Percentiles rank a stretch among this genome's conserved stretches.
Conservation (phyloP, 2,888 invertebrate species). For the Pterobdella sp. region DNA sequence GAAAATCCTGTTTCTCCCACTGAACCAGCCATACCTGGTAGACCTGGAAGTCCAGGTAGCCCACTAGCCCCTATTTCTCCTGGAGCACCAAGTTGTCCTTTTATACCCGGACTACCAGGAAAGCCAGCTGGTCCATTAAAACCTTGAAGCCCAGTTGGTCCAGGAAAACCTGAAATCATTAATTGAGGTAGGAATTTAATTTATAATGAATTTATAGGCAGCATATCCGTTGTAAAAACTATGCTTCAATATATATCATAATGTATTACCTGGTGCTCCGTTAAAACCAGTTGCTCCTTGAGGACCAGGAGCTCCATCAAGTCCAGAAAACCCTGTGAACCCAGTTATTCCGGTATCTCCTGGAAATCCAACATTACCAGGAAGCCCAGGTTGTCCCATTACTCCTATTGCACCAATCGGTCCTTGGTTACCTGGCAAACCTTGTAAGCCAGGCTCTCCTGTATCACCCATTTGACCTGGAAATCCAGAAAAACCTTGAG, state of each 20-base stretch:
- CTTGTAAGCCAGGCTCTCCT: conserved; percentile 3
- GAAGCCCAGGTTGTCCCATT: conserved; percentile 33
- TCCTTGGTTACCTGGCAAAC: conserved; percentile 12
- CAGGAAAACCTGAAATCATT: conserved; percentile 29
- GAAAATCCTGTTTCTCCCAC: conserved; percentile 14
- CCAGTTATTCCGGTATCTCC: conserved; percentile 32
- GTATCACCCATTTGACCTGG: conserved; percentile 15
- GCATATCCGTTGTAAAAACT: no score
- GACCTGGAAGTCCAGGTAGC: conserved; percentile 29
- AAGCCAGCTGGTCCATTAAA: conserved; percentile 30
- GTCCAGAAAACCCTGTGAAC: conserved; percentile 30
- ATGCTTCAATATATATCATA: neutral
- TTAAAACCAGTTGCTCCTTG: conserved; percentile 32
- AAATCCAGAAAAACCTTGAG: conserved; percentile 10
- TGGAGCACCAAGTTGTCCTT: conserved; percentile 30
- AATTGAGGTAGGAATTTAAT: conserved; percentile 20
- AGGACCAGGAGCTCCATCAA: conserved; percentile 41
- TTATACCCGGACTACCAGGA: conserved; percentile 31
- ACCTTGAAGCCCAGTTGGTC: conserved; percentile 31
- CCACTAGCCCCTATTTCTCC: conserved; percentile 36
- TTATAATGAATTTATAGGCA: conserved; percentile 40
- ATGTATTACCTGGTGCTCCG: conserved; percentile 29
- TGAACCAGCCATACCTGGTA: conserved; percentile 32
- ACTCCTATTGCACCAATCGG: conserved; percentile 26
- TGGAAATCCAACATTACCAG: conserved; percentile 32